Evolutionary conservation across 2,888 invertebrate species (phyloP).

Genomic region (Cheilosia soror): DNA sequence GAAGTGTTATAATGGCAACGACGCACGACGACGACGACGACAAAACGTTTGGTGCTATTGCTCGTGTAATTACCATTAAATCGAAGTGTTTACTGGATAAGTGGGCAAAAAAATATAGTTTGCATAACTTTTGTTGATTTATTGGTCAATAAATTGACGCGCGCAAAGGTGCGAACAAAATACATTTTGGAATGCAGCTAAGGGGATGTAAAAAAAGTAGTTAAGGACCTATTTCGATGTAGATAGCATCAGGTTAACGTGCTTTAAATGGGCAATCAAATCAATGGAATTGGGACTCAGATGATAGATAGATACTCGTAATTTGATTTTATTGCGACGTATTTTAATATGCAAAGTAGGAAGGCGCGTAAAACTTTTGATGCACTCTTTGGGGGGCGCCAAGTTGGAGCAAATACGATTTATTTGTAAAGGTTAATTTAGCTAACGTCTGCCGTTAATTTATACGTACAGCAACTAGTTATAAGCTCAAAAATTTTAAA

Average conservation of each 20-base stretch:
- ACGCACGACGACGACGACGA: constrained; percentile 16
- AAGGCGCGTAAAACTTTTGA: too few relatives aligned
- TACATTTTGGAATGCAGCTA: constrained; percentile 7
- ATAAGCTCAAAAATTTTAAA: too few relatives aligned
- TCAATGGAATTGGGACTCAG: not conserved
- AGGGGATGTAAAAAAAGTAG: not conserved
- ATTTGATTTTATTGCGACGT: too few relatives aligned
- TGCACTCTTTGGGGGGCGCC: too few relatives aligned
- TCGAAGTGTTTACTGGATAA: constrained; percentile 63
- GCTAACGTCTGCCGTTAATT: too few relatives aligned
- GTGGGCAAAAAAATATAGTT: constrained; percentile 49
- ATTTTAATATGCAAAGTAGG: too few relatives aligned
- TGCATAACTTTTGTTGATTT: constrained; percentile 57
- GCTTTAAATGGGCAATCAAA: not conserved
- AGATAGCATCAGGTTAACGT: not conserved
- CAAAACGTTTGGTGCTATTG: constrained; percentile 35
- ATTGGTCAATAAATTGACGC: constrained; percentile 38
- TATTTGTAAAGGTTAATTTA: too few relatives aligned
- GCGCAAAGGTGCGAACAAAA: constrained; percentile 25
- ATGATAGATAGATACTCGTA: not conserved
- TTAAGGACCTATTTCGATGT: not conserved
- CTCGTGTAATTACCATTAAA: constrained; percentile 60
- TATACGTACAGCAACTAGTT: too few relatives aligned
- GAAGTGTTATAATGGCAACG: constrained; percentile 5
- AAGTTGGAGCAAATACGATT: too few relatives aligned